Base-by-base conservation (phyloP, 1,140 invertebrate species). In the Acromyrmex heyeri region DNA sequence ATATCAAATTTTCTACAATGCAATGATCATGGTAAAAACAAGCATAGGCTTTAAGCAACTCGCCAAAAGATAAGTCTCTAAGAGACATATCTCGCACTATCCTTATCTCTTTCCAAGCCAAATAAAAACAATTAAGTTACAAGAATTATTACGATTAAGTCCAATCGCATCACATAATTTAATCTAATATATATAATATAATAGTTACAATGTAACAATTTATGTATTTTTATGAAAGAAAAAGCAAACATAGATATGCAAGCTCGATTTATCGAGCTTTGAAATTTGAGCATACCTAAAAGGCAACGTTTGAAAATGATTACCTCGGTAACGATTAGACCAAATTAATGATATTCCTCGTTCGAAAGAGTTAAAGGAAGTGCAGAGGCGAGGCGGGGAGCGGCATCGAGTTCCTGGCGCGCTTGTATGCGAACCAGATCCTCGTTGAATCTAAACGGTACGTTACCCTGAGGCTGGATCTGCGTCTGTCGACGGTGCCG, bases 381-480 rank as follows among this genome's bases (percentile, higher is more conserved):
- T 77, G 69, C 53, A 55, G 27, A 44, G 64, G 87, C 57, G 53
- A 88, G 48, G 57, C 24, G n/a, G 44, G 57, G 73, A 59, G 82
- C 61, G 82, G 67, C 76, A 86, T 85, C 34, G 76, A 85, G 77
- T 76, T 61, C 38, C 69, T 67, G 79, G 83, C 53, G 79, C 64
- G 67, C 61, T 87, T 67, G 65, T 76, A 64, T 27, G 82, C 18
- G 67, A 76, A 86, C 90, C 83, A 82, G 87, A 55, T 38, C 82
- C 81, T 90, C 69, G 69, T 24, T 86, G 86, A 88, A 91, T 88
- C 90, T 89, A 90, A 86, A 81, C 81, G 57, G 61, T 91, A 94
- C 93, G 86, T 95, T 94, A 95, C 95, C 95, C 95, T 95, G 86
- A 95, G 92, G 86, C 95, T 95, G 90, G 94, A 95, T 91, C 94